These are phyloP conservation scores for Amphiura filiformis DNA, from an alignment of 35 echinoderm and acorn worm species.

Conservation along the genomic window DNA sequence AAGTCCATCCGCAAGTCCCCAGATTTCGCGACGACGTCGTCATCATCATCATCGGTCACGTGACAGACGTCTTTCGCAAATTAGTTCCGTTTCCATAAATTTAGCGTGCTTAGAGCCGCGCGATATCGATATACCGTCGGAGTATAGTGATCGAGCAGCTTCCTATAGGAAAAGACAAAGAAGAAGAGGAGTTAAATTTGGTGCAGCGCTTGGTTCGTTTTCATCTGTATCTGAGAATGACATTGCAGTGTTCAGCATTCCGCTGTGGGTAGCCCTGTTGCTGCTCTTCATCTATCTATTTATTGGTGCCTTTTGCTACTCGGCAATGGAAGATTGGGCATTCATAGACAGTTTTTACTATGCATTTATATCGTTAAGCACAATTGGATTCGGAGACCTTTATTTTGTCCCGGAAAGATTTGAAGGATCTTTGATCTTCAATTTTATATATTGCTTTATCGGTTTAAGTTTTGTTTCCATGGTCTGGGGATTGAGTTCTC, in stretches of 20 bases:
- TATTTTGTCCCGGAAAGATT: constrained; percentile 37
- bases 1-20: background rate
- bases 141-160: background rate
- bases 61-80: background rate
- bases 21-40: background rate
- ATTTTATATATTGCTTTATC: constrained; percentile 76
- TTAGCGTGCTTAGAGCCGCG: background rate
- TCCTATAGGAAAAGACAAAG: background rate
- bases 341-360: constrained; percentile 78
- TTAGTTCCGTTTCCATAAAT: background rate
- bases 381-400: constrained; percentile 89
- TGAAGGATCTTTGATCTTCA: constrained; percentile 32
- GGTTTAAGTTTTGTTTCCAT: constrained; percentile 85
- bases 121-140: background rate
- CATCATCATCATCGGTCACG: too few species aligned
- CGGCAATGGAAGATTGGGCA: constrained; percentile 28
- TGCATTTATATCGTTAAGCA: constrained; percentile 82
- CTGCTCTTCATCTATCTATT: constrained; percentile 73
- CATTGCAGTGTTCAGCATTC: constrained; percentile 62
- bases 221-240: constrained; percentile 35
- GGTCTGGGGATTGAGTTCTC: constrained; percentile 78
- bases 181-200: background rate
- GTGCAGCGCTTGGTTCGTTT: background rate
- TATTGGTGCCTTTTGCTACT: constrained; percentile 62
- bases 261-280: constrained; percentile 64